A percentile compares a stretch with the other conserved stretches of the same genome.
phyloP scores from a whole-genome alignment of 2,888 invertebrate species.

The Brachypalpus laphriformis region DNA sequence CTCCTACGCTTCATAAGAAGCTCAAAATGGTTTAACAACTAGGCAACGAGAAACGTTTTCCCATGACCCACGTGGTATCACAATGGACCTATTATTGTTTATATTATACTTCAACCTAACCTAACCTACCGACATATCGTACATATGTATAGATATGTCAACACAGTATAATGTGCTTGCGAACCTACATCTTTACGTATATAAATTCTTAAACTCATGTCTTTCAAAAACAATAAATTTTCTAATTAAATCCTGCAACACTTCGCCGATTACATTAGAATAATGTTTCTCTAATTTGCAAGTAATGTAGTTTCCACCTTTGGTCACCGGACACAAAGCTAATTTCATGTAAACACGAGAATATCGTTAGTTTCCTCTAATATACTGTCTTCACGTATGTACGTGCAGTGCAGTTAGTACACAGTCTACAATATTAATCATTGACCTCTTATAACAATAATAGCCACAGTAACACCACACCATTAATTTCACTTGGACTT shows the following conservation, averaged over 20 bases:
- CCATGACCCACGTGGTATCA: too few species aligned
- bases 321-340: constrained; percentile 52
- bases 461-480: background rate
- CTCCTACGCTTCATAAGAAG: too few species aligned
- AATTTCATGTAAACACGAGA: constrained; percentile 51
- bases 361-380: constrained; percentile 36
- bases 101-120: too few species aligned
- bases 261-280: constrained; percentile 16
- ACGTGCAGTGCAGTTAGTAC: constrained; percentile 5
- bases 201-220: too few species aligned
- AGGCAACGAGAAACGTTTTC: too few species aligned
- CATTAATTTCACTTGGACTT: constrained; percentile 39
- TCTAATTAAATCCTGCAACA: constrained; percentile 19
- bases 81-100: too few species aligned
- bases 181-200: too few species aligned
- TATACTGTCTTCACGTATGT: constrained; percentile 14
- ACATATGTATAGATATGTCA: too few species aligned
- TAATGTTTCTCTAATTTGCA: constrained; percentile 37
- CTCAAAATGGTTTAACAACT: too few species aligned
- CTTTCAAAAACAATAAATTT: constrained; percentile 24
- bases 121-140: too few species aligned
- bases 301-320: constrained; percentile 47
- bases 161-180: too few species aligned
- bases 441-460: constrained; percentile 52
- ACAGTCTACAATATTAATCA: constrained; percentile 43